Evolutionary conservation across 2,113 vertebrate genomes (phyloP).

Genomic region (Tachysurus vachellii): DNA sequence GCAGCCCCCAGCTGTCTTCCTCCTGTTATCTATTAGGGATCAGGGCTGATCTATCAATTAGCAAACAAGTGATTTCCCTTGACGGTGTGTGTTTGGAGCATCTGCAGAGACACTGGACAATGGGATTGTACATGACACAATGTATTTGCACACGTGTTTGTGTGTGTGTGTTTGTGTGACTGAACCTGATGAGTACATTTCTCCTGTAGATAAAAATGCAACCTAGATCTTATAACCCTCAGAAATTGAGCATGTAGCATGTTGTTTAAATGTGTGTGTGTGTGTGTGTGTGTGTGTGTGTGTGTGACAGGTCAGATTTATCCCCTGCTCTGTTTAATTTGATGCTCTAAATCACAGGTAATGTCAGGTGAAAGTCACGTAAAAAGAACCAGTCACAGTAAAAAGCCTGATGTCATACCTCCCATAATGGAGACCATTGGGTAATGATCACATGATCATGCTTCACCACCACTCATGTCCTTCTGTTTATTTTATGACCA

Average conservation of each 20-base stretch:
- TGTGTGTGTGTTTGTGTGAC: not conserved
- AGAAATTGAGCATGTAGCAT: not conserved
- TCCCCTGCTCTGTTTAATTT: constrained; percentile 63
- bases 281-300: not conserved
- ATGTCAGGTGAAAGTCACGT: constrained; percentile 62
- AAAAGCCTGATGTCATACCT: constrained; percentile 39
- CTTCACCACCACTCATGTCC: constrained; percentile 40
- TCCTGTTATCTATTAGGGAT: constrained; percentile 76
- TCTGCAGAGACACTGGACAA: constrained; percentile 64
- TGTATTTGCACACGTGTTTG: not conserved
- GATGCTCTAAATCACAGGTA: constrained; percentile 61
- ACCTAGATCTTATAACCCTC: not conserved
- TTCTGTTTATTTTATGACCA: constrained; percentile 59
- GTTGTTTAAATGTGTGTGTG: not conserved
- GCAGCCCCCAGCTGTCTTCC: constrained; percentile 68
- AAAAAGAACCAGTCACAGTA: constrained; percentile 54
- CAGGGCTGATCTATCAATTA: constrained; percentile 79
- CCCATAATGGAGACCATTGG: constrained; percentile 45
- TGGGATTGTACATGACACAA: not conserved
- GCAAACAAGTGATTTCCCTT: constrained; percentile 76
- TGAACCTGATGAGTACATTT: not conserved
- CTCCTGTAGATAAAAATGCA: not conserved
- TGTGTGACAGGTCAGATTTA: constrained; percentile 53
- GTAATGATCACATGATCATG: constrained; percentile 58
- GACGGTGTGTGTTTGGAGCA: constrained; percentile 39